Base-by-base conservation (phyloP, 2,797 vertebrate genomes). In the Sebastes reedi region DNA sequence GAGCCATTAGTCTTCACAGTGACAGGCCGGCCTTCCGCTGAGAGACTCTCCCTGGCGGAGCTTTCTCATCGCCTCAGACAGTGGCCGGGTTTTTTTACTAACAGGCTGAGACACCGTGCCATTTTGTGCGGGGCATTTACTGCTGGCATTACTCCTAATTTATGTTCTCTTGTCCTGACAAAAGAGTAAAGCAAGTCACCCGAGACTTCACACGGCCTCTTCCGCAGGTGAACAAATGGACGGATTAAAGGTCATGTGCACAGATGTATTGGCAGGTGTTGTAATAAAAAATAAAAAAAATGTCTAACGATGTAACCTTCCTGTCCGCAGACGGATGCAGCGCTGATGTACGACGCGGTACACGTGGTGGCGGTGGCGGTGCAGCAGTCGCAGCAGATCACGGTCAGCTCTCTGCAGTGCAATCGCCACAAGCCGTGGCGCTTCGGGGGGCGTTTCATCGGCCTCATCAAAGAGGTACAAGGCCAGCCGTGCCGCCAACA, bases 361-460 rank as follows among this genome's bases (percentile, higher is more conserved):
- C 98, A 99, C 12, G 97, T 99, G 75, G 98, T 99, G 82, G 98
- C 98, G 0, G 97, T 99, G 92, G 98, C 98, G 0, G 97, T 99
- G 75, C 98, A 99, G 82, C 98, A 99, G 90, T 98, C 98, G 42
- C 97, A 97, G 30, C 98, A 99, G 95, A 99, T 99, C 97, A 99
- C 98, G 4, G 98, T 99, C 90, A 99, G 98, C 69, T 99, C 98
- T 0, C 95, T 99, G 70, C 98, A 99, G 93, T 99, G 98, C 79
- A 99, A 99, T 87, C 96, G 98, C 56, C 98, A 99, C 95, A 99
- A 99, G 75, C 98, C 98, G 0, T 99, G 98, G 98, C 96, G 98
- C 86, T 99, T 99, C 62, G 98, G 98, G 13, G 96, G 96, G 1
- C 97, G 98, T 36, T 99, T 99, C 86, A 99, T 99, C 96, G 95